Conservation (phyloP, 2,113 vertebrate species). For the Atrichornis clamosus region DNA sequence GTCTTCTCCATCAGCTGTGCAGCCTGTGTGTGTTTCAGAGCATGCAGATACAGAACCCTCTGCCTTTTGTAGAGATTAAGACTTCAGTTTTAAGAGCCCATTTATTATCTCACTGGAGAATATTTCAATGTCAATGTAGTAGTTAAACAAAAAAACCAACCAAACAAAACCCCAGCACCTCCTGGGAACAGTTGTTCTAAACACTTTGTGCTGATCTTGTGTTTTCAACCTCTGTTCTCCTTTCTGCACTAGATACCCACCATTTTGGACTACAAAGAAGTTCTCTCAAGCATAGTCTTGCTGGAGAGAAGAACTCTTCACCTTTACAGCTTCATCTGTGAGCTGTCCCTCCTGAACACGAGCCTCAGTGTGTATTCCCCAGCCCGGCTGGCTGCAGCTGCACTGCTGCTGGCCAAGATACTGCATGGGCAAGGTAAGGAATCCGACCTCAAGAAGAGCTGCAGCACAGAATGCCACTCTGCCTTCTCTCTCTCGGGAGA, state of each 20-base stretch:
- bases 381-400: conserved; percentile 82
- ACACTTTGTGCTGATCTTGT: neutral
- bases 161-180: neutral
- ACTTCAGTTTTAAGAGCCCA: neutral
- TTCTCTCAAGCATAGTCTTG: conserved; percentile 79
- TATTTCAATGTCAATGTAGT: neutral
- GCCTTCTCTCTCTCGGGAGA: neutral
- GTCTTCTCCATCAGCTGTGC: neutral
- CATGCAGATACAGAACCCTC: neutral
- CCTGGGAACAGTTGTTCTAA: neutral
- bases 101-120: neutral
- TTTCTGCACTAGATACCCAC: conserved; percentile 80
- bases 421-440: conserved; percentile 86
- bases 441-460: neutral
- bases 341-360: conserved; percentile 89
- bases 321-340: conserved; percentile 91
- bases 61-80: neutral
- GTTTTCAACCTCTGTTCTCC: neutral
- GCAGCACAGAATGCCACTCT: neutral
- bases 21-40: neutral
- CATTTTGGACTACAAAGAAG: conserved; percentile 90
- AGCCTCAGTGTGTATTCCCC: conserved; percentile 79
- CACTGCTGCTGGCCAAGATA: conserved; percentile 83
- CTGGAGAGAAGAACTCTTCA: conserved; percentile 80
- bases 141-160: neutral